Conservation (phyloP, 2,797 vertebrate species). For the Garrulus glandarius region DNA sequence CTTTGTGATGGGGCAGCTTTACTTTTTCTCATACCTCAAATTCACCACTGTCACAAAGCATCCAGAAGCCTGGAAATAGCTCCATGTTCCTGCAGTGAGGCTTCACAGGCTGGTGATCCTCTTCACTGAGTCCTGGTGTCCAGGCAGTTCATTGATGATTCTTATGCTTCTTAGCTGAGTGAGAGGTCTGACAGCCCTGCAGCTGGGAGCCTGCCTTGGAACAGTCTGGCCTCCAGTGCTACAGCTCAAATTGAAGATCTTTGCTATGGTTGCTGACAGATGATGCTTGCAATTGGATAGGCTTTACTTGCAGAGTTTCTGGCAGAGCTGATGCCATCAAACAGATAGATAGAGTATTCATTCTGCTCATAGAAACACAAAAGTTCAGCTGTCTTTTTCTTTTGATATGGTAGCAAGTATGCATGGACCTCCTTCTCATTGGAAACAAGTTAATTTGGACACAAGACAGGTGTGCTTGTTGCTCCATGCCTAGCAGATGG, state of each 20-base stretch:
- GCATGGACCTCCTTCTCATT: neutral
- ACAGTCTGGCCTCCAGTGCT: neutral
- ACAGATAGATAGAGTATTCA: neutral
- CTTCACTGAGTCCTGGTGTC: neutral
- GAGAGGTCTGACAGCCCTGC: neutral
- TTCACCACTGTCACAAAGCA: neutral
- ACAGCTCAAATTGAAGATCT: neutral
- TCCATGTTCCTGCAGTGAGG: neutral
- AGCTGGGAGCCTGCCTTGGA: neutral
- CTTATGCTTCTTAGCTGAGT: neutral
- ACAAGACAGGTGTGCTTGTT: neutral
- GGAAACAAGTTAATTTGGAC: neutral
- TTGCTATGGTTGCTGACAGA: neutral
- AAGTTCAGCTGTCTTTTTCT: neutral
- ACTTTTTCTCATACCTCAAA: neutral
- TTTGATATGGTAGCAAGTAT: neutral
- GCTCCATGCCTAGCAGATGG: neutral
- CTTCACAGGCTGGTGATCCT: neutral
- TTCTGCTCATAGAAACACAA: neutral
- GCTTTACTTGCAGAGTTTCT: neutral
- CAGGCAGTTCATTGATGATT: neutral
- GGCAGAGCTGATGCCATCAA: neutral
- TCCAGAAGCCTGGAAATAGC: neutral
- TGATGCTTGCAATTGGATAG: neutral
- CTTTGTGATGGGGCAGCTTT: neutral